A percentile compares a stretch with the other conserved stretches of the same genome.
Evolutionary conservation across 2,113 vertebrate genomes (phyloP).

Genomic region (Gymnarchus niloticus): DNA sequence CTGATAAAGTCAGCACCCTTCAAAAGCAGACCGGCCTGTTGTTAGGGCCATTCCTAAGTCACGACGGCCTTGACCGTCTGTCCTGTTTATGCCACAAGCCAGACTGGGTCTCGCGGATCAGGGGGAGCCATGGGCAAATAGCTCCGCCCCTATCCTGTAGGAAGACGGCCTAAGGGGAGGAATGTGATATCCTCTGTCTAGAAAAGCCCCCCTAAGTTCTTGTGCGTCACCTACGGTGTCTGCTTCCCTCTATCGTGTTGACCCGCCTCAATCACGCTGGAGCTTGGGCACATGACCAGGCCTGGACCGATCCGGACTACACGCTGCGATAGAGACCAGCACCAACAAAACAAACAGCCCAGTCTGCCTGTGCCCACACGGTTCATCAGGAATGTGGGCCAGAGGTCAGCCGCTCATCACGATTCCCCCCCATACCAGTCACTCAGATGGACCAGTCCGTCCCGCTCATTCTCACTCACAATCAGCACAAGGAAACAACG

Average conservation of each 20-base stretch:
- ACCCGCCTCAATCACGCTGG: neutral
- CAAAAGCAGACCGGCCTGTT: too few relatives aligned
- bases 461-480: neutral
- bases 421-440: neutral
- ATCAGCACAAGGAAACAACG: neutral
- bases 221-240: neutral
- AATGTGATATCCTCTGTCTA: neutral
- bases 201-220: neutral
- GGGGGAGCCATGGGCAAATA: too few relatives aligned
- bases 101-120: too few relatives aligned
- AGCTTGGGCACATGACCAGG: neutral
- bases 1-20: neutral
- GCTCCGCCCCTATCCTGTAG: neutral
- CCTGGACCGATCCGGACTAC: neutral
- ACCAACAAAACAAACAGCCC: conserved; percentile 13
- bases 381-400: conserved; percentile 43
- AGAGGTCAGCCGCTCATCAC: conserved; percentile 43
- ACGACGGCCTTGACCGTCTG: too few relatives aligned
- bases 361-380: conserved; percentile 37
- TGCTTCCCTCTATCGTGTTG: neutral
- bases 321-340: neutral
- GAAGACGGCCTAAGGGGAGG: neutral
- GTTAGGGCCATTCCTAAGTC: too few relatives aligned
- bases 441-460: neutral
- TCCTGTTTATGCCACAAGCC: too few relatives aligned